These are phyloP conservation scores for Hesperophylax magnus DNA, from an alignment of 1,140 invertebrate species.

Conservation along the genomic window DNA sequence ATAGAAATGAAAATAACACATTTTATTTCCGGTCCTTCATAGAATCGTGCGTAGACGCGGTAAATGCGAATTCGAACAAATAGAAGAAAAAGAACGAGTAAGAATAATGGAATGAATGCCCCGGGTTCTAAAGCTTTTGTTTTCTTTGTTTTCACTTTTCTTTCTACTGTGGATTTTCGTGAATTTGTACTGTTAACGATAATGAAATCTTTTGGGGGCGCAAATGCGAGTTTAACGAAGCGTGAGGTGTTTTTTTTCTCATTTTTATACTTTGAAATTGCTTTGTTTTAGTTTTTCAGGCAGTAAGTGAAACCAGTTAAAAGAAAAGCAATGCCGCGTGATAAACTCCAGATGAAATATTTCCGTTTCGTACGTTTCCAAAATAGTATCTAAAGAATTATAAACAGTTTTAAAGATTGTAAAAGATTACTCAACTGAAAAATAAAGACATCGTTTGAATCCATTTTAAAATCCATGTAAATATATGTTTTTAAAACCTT, in stretches of 20 bases:
- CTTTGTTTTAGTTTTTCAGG: not conserved
- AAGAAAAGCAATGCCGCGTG: not conserved
- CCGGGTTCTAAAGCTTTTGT: constrained; percentile 41
- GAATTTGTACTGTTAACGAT: constrained; percentile 43
- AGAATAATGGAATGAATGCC: constrained; percentile 42
- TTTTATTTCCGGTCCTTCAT: constrained; percentile 56
- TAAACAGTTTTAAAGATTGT: too few relatives aligned
- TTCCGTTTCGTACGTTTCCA: not conserved
- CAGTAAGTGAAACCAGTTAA: not conserved
- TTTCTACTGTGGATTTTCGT: constrained; percentile 23
- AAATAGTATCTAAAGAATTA: too few relatives aligned
- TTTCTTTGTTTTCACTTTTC: constrained; percentile 46
- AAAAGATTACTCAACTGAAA: too few relatives aligned
- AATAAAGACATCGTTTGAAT: too few relatives aligned
- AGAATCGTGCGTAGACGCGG: constrained; percentile 40
- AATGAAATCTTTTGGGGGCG: constrained; percentile 39
- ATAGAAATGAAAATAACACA: constrained; percentile 54
- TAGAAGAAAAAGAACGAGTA: constrained; percentile 37
- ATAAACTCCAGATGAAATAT: not conserved
- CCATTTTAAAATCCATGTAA: too few relatives aligned
- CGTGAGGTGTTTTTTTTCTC: constrained; percentile 28
- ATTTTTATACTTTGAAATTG: constrained; percentile 7
- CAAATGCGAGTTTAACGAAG: constrained; percentile 35
- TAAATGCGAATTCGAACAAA: constrained; percentile 50
- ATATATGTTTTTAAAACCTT: too few relatives aligned